Base-by-base conservation (phyloP, 2,797 vertebrate genomes). In the Eulemur albifrons region DNA sequence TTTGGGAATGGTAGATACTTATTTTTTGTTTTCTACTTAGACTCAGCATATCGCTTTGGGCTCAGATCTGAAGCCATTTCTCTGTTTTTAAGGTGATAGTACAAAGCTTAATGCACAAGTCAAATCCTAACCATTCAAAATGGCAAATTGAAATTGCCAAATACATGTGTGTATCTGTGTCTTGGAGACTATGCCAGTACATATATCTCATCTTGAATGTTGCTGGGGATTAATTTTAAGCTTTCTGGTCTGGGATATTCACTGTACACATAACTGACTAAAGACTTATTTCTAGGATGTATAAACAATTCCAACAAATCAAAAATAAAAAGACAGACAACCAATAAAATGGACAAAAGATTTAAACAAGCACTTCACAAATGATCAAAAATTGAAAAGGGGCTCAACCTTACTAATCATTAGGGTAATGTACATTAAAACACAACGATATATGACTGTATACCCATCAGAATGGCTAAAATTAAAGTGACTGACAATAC, bases 281-380 rank as follows among this genome's bases (percentile, higher is more conserved):
- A 86, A 80, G 18, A 67, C 14, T 50, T 8, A 54, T 6, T 11
- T 81, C 61, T 38, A 82, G 32, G 76, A 35, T 52, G 7, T 75
- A 48, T 43, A 54, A 80, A 69, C 18, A 73, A 52, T 38, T 52
- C n/a, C 61, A 40, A 45, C 30, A 81, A 65, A 48, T 69, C 12
- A 85, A 95, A 95, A 87, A 65, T 57, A 70, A 69, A 35, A 50
- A 90, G 43, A 63, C 5, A 52, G 43, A 18, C 5, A 86, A 25
- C 25, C 38, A 91, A 20, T 30, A 75, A 84, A 88, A 94, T 18
- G 10, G 21, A 11, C 8, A 65, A 89, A 91, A 54, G 1, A 93
- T 89, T 96, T 93, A 50, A 75, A 90, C 2, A 91, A 32, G 17
- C 5, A 86, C n/a, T 91, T 96, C 38, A 77, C 17, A 75, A 84